A percentile compares a stretch with the other conserved stretches of the same genome.
These are phyloP conservation scores for Poeciliopsis turneri DNA, from an alignment of 2,797 vertebrate genomes.

Conservation along the genomic window DNA sequence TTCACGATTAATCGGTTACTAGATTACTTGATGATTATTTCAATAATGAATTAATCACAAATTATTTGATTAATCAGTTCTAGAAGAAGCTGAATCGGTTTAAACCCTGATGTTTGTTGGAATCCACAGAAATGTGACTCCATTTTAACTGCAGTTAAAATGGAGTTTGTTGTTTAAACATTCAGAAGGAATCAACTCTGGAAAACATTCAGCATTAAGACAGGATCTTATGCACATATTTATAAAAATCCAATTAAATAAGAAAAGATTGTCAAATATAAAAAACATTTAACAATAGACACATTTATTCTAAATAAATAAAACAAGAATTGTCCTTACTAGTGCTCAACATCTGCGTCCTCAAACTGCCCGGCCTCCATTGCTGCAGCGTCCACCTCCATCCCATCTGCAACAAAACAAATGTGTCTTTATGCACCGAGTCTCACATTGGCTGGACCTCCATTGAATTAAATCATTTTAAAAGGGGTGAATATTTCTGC, in stretches of 20 bases:
- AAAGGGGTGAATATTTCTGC: too few relatives aligned
- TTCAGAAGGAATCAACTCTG: neutral
- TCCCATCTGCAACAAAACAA: constrained; percentile 84
- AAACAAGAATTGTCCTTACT: constrained; percentile 63
- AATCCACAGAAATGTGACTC: neutral
- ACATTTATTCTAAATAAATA: neutral
- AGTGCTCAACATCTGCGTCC: constrained; percentile 95
- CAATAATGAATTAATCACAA: too few relatives aligned
- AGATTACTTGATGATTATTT: too few relatives aligned
- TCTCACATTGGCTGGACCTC: neutral
- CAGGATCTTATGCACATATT: neutral
- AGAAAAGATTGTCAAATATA: neutral
- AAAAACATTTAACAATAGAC: neutral
- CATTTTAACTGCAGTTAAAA: neutral
- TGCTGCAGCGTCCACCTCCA: constrained; percentile 90
- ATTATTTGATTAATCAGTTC: too few relatives aligned
- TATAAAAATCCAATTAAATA: neutral
- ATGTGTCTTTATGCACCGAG: neutral
- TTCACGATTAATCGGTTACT: too few relatives aligned
- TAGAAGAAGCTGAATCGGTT: neutral
- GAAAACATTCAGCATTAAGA: neutral
- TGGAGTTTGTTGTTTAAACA: neutral
- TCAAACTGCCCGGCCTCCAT: constrained; percentile 94
- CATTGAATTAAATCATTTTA: too few relatives aligned
- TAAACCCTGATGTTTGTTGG: neutral